Conservation (phyloP, 2,797 vertebrate species). For the Propithecus perrieri region DNA sequence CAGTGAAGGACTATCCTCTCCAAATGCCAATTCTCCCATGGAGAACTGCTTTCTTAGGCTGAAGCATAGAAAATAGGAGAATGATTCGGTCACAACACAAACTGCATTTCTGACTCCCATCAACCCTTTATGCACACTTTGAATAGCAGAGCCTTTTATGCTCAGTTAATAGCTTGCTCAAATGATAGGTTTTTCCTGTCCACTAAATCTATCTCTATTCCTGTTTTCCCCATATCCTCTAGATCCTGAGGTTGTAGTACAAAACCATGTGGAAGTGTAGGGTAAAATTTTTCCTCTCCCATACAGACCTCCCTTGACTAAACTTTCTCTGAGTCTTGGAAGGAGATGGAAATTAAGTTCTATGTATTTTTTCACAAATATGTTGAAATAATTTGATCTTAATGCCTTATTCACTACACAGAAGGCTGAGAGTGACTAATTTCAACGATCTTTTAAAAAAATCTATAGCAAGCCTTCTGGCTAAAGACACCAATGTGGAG, state of each 20-base stretch:
- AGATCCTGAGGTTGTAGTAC: background rate
- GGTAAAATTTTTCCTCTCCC: background rate
- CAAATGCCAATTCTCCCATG: background rate
- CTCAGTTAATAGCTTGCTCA: background rate
- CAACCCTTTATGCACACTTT: background rate
- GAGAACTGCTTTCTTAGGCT: background rate
- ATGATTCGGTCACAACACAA: background rate
- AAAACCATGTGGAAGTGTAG: background rate
- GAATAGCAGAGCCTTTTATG: background rate
- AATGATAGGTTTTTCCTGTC: background rate
- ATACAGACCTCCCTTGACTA: background rate
- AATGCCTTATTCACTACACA: slow-evolving; percentile 43
- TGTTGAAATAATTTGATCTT: slow-evolving; percentile 52
- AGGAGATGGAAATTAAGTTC: slow-evolving; percentile 8
- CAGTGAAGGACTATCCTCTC: background rate
- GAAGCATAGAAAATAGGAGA: background rate
- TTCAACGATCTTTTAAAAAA: slow-evolving; percentile 68
- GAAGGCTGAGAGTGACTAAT: slow-evolving; percentile 77
- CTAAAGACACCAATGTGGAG: slow-evolving; percentile 53
- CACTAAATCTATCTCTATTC: background rate
- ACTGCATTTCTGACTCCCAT: background rate
- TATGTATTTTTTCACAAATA: slow-evolving; percentile 43
- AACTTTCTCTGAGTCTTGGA: background rate
- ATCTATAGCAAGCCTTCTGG: slow-evolving; percentile 70
- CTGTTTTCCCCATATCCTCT: background rate